A percentile compares a stretch with the other conserved stretches of the same genome.
These are phyloP conservation scores for Xenopus laevis DNA, from an alignment of 2,113 vertebrate species.

Conservation along the genomic window DNA sequence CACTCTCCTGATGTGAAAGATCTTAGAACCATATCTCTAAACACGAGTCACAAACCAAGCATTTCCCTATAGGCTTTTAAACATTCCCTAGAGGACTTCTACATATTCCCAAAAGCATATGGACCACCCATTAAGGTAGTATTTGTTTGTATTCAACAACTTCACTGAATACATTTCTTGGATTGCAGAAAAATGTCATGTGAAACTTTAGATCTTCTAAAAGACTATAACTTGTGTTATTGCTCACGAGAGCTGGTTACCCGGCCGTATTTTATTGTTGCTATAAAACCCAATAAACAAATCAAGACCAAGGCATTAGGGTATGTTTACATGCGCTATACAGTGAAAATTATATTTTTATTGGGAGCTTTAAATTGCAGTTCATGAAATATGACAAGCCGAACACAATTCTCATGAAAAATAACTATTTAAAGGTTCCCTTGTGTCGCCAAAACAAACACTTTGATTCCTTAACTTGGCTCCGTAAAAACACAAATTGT, in stretches of 20 bases:
- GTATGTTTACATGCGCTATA: slow-evolving; percentile 25
- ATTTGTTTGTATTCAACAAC: slow-evolving; percentile 8
- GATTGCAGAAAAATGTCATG: slow-evolving; percentile 9
- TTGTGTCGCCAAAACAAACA: too few relatives aligned
- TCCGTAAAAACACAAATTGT: too few relatives aligned
- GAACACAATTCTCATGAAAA: slow-evolving; percentile 1
- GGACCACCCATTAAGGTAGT: slow-evolving; percentile 32
- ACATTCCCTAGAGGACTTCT: slow-evolving; percentile 7
- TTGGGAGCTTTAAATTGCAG: slow-evolving; percentile 18
- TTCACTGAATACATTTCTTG: slow-evolving; percentile 12
- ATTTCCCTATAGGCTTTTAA: slow-evolving; percentile 33
- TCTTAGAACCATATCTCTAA: neutral
- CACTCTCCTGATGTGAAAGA: too few relatives aligned
- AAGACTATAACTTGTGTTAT: neutral
- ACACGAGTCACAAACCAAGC: slow-evolving; percentile 37
- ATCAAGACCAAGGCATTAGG: slow-evolving; percentile 4
- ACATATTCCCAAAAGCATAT: slow-evolving; percentile 24
- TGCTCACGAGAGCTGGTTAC: slow-evolving; percentile 3
- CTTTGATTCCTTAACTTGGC: too few relatives aligned
- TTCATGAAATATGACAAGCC: slow-evolving; percentile 22
- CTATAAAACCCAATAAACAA: slow-evolving; percentile 28
- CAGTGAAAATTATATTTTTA: slow-evolving; percentile 25
- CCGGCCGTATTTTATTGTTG: slow-evolving; percentile 28
- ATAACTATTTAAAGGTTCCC: slow-evolving; percentile 4
- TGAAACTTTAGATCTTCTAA: neutral